A percentile compares a stretch with the other conserved stretches of the same genome.
phyloP scores from a whole-genome alignment of 2,113 vertebrate species.

The Phaetusa simplex region DNA sequence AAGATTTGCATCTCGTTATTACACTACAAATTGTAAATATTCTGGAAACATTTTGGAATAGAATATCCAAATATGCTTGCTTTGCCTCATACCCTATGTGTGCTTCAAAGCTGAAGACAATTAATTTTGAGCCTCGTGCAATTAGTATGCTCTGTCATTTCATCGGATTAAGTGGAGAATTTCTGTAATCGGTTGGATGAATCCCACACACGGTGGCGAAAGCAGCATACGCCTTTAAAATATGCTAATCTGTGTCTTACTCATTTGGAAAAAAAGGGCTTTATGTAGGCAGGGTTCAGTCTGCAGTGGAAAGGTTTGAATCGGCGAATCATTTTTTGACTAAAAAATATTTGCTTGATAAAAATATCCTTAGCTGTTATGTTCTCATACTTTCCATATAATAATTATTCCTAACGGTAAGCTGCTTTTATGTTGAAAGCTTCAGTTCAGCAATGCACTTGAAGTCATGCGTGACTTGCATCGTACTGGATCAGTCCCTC shows the following conservation, averaged over 20 bases:
- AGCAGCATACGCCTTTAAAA: not conserved
- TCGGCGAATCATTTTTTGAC: not conserved
- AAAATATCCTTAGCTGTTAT: not conserved
- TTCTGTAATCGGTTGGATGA: not conserved
- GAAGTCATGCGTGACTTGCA: not conserved
- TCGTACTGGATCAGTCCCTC: not conserved
- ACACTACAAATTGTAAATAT: not conserved
- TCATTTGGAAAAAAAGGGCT: not conserved
- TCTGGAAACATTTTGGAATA: not conserved
- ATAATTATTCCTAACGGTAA: not conserved
- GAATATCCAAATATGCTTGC: not conserved
- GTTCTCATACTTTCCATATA: not conserved
- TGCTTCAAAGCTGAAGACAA: not conserved
- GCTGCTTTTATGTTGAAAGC: not conserved
- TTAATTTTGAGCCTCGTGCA: not conserved
- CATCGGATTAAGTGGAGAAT: not conserved
- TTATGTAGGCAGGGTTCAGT: not conserved
- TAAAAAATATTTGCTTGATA: not conserved
- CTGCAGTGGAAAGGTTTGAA: not conserved
- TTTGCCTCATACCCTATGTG: not conserved
- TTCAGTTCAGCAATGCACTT: not conserved
- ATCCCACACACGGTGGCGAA: not conserved
- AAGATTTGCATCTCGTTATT: fast-evolving
- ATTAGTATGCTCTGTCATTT: not conserved
- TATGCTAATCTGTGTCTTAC: not conserved